These are phyloP conservation scores for Orthosia cruda DNA, from an alignment of 2,888 invertebrate species.

Conservation along the genomic window DNA sequence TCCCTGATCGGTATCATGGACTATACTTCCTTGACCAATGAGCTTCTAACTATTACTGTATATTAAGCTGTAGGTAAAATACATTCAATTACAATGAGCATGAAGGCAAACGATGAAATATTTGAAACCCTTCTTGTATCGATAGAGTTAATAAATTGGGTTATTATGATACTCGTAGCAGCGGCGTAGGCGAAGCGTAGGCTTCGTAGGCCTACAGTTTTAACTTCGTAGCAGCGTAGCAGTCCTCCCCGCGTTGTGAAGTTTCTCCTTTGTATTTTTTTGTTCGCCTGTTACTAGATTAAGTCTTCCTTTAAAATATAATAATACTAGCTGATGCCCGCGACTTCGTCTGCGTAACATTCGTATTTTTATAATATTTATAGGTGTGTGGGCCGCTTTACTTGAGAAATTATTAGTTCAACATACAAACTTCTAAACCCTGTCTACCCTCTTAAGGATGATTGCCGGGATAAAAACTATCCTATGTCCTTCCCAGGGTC, in stretches of 20 bases:
- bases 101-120: not conserved
- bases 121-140: not conserved
- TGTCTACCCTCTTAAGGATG: no score
- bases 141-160: not conserved
- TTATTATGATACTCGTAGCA: not conserved
- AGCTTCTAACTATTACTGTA: not conserved
- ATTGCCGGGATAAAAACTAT: no score
- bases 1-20: not conserved
- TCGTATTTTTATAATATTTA: no score
- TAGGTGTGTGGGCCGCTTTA: no score
- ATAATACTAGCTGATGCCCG: no score
- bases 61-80: no score
- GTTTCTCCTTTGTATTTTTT: not conserved
- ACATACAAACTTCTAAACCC: no score
- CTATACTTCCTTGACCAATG: not conserved
- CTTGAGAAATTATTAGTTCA: no score
- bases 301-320: not conserved
- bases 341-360: no score
- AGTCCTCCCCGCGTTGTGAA: no score
- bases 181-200: constrained; percentile 26
- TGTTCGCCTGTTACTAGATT: not conserved
- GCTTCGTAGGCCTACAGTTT: not conserved
- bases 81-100: no score
- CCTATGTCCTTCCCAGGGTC: no score
- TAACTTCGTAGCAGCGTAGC: constrained; percentile 7